Base-by-base conservation (phyloP, 1,140 invertebrate species). In the Eulimnadia texana region DNA sequence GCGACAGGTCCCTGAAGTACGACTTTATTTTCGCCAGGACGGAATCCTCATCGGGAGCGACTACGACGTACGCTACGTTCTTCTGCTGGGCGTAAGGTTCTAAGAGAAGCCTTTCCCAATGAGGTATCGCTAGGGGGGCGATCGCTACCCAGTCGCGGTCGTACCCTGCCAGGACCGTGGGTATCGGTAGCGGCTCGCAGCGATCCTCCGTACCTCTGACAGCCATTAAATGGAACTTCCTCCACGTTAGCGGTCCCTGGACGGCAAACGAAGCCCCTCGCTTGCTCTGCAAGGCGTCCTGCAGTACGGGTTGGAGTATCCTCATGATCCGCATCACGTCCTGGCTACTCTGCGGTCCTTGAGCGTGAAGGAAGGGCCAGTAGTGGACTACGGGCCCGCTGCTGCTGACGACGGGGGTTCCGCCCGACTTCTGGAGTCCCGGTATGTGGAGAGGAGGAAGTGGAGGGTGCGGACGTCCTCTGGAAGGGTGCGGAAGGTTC, bases 171-270 rank as follows among this genome's bases (percentile, higher is more conserved):
- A 96, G 80, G 22, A 97, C 75, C 2, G 89, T 86, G 6, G 94
- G 94, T 67, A 98, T 93, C 0, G 93, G 93, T 73, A 97, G 93
- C 9, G 94, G 93, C 70, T 96, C 93, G 74, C 91, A 94, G 52
- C 91, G 84, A 70, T 96, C 93, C 69, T 94, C 90, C 20, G 90
- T 91, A 58, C 90, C 91, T 70, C 92, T 78, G 2, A 93, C 93
- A 13, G 93, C 93, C 58, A 97, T 76, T 51, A 90, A 79, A 78
- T 96, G 93, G 73, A 98, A 98, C 72, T 97, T 91, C 59, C 93
- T 80, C 94, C 94, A 98, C 1, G 93, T 98, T 0, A 98, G 79
- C 27, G 93, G 93, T 13, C 93, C 93, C 62, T 84, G 82, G 1
- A 93, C 89, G 0, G 81, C 84, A 60, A 84, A 85, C 2, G 84